These are phyloP conservation scores for Colius striatus DNA, from an alignment of 2,113 vertebrate species.

Conservation along the genomic window DNA sequence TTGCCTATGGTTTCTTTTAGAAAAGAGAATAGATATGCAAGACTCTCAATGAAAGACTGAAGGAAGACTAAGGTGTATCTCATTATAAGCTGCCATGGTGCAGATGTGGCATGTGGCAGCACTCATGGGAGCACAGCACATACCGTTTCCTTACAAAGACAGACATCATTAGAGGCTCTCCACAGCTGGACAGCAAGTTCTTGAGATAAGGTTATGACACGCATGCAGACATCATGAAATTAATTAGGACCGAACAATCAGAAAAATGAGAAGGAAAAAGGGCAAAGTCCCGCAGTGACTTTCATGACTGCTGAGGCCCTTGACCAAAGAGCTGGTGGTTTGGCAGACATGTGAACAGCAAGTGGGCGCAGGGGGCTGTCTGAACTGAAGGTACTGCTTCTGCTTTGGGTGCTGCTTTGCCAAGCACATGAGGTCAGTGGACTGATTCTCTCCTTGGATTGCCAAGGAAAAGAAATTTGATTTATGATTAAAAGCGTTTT, in stretches of 20 bases:
- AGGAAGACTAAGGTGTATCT: not conserved
- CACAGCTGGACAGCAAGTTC: not conserved
- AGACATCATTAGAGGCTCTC: not conserved
- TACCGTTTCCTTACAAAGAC: not conserved
- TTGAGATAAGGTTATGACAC: not conserved
- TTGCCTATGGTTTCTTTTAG: not conserved
- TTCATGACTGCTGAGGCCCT: not conserved
- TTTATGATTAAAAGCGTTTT: slow-evolving; percentile 43
- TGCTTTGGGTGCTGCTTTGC: not conserved
- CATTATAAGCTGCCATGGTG: not conserved
- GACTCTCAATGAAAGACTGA: not conserved
- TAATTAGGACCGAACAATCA: not conserved
- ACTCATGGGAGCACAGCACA: not conserved
- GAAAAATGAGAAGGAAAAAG: not conserved
- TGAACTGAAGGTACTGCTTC: not conserved
- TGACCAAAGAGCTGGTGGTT: not conserved
- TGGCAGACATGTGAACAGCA: not conserved
- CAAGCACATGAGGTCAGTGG: not conserved
- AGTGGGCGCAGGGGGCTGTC: not conserved
- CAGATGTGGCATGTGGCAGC: not conserved
- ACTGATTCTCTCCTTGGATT: not conserved
- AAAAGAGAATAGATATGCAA: slow-evolving; percentile 19
- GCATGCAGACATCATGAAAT: not conserved
- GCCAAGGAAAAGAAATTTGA: not conserved
- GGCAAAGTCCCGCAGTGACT: not conserved